Evolutionary conservation across 1,140 invertebrate genomes (phyloP).

Genomic region (Gonioctena quinquepunctata): DNA sequence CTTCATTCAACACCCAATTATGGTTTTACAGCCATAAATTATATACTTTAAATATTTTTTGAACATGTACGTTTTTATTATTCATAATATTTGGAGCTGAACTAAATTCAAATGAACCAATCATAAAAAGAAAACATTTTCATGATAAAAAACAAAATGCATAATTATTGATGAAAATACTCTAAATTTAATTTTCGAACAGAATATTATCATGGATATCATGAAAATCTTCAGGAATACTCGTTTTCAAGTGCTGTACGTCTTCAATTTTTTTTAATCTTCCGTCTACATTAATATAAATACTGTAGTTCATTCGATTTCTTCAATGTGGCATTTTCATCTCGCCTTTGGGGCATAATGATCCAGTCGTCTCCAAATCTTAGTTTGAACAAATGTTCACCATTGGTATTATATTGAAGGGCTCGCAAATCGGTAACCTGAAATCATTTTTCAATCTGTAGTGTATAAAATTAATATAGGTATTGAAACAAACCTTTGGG

Average conservation of each 20-base stretch:
- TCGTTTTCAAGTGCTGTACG: no score
- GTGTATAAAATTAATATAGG: not conserved
- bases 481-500: not conserved
- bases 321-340: no score
- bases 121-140: no score
- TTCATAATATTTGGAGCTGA: not conserved
- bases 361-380: not conserved
- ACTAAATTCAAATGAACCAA: not conserved
- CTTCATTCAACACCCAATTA: not conserved
- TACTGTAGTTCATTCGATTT: no score
- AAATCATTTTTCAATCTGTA: not conserved
- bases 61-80: not conserved
- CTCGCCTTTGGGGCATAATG: no score
- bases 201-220: not conserved
- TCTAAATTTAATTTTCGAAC: no score
- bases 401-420: not conserved
- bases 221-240: no score
- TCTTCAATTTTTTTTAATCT: no score
- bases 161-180: no score
- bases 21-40: not conserved
- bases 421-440: constrained; percentile 6
- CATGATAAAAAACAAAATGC: no score
- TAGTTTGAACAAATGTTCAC: not conserved
- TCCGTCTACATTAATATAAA: no score
- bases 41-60: not conserved